These are phyloP conservation scores for Drosophila anomalata DNA, from an alignment of 2,888 invertebrate genomes.

Conservation along the genomic window DNA sequence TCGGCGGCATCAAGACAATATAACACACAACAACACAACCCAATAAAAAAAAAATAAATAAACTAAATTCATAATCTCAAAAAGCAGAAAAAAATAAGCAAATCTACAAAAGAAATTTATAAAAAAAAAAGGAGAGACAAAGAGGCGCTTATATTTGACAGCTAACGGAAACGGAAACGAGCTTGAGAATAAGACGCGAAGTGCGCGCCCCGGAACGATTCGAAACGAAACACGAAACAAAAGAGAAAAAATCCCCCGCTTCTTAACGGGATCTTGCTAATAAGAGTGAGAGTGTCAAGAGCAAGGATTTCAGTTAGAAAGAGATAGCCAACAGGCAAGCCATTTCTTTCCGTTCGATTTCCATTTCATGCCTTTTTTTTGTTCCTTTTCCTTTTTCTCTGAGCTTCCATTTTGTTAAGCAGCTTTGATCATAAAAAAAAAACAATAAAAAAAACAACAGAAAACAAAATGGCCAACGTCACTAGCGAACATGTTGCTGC, in stretches of 20 bases:
- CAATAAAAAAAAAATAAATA: neutral
- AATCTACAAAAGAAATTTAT: neutral
- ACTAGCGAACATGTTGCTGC: constrained; percentile 23
- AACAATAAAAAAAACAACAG: neutral
- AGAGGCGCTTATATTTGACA: constrained; percentile 3
- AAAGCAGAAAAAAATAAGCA: constrained; percentile 29
- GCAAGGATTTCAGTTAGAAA: constrained; percentile 31
- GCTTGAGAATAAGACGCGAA: constrained; percentile 6
- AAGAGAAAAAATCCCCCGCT: constrained; percentile 6
- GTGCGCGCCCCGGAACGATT: constrained; percentile 6
- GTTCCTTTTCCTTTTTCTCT: constrained; percentile 3
- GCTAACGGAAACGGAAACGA: constrained; percentile 32
- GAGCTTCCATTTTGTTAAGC: constrained; percentile 7
- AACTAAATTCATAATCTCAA: constrained; percentile 26
- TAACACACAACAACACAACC: constrained; percentile 38
- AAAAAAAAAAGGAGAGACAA: neutral
- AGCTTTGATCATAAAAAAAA: constrained; percentile 1
- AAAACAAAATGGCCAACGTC: constrained; percentile 2
- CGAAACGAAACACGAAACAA: constrained; percentile 9
- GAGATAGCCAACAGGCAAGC: constrained; percentile 19
- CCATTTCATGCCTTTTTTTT: constrained; percentile 9
- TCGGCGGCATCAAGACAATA: constrained; percentile 81
- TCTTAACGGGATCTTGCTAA: constrained; percentile 40
- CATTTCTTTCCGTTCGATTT: neutral
- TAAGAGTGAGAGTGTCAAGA: constrained; percentile 40